Base-by-base conservation (phyloP, 2,888 invertebrate species). In the Dynastes hyllus region DNA sequence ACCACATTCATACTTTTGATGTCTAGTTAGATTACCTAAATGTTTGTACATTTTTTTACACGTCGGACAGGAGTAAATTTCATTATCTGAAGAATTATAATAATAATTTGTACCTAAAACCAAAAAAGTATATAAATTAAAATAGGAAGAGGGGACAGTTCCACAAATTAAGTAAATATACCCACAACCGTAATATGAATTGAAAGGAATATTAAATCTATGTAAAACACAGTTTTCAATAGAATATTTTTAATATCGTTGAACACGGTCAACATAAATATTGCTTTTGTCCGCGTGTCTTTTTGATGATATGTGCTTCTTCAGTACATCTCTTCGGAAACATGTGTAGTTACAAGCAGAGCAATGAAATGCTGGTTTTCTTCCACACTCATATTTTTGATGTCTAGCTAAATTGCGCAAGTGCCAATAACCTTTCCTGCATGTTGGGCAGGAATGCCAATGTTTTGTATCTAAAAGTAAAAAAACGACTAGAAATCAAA, bases 31-130 rank as follows among this genome's bases (percentile, higher is more conserved):
- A n/a, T 91, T 92, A 81, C 91, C 91, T 83, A 89, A 88, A 55
- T 91, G 90, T 70, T 91, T 90, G 86, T 92, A 92, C 45, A 90
- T 90, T 71, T 91, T 90, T 83, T 89, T 89, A 83, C 92, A 92
- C 69, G 85, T 87, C 50, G 85, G 83, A 80, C 90, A 90, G 4
- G 78, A 58, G 67, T 79, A 80, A 22, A 67, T 70, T 37, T 80
- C 79, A 29, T 61, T 53, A 40, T 80, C 77, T 22, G 45, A 53
- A 27, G 37, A 45, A 32, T 61, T 51, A 69, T 67, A 76, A 45
- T 65, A 37, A 29, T 16, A 69, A 67, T 58, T 67, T 58, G 63
- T 22, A 55, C 77, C 78, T 78, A 78, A 65, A 78, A 78, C 37
- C 50, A 69, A 69, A 69, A 69, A 69, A 58, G 40, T 45, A 8